These are phyloP conservation scores for Blera fallax DNA, from an alignment of 2,888 invertebrate genomes.

Conservation along the genomic window DNA sequence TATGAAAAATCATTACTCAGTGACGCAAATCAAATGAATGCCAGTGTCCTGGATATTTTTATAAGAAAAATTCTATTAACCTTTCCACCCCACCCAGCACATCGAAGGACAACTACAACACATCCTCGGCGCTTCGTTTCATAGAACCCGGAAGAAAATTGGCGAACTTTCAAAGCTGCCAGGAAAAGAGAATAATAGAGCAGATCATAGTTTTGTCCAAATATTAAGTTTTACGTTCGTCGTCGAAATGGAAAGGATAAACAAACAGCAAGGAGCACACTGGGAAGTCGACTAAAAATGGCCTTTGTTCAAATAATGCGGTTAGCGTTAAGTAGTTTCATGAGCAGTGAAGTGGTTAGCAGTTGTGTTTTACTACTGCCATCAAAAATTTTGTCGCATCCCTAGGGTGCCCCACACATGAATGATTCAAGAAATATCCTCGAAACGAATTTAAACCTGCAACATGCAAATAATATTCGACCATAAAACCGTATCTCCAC, in stretches of 20 bases:
- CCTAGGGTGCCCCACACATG: too few relatives aligned
- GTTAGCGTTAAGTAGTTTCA: neutral
- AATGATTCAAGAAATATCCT: neutral
- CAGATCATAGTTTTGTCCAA: conserved; percentile 53
- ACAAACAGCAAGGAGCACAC: neutral
- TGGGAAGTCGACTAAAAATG: neutral
- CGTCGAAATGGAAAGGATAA: conserved; percentile 31
- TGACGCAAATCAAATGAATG: conserved; percentile 44
- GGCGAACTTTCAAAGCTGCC: conserved; percentile 13
- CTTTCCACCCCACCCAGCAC: neutral
- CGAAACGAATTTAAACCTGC: neutral
- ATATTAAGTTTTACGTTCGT: conserved; percentile 34
- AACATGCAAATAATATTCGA: neutral
- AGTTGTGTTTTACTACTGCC: neutral
- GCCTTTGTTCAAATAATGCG: neutral
- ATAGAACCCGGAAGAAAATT: neutral
- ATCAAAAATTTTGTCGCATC: neutral
- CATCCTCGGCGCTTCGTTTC: neutral
- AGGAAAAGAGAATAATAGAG: conserved; percentile 6
- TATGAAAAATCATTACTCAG: conserved; percentile 17
- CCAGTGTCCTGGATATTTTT: conserved; percentile 28
- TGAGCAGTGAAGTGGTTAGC: too few relatives aligned
- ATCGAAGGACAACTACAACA: neutral
- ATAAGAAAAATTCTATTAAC: conserved; percentile 17
- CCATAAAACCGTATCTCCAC: neutral